These are phyloP conservation scores for Numenius phaeopus DNA, from an alignment of 2,797 vertebrate species.

Conservation along the genomic window DNA sequence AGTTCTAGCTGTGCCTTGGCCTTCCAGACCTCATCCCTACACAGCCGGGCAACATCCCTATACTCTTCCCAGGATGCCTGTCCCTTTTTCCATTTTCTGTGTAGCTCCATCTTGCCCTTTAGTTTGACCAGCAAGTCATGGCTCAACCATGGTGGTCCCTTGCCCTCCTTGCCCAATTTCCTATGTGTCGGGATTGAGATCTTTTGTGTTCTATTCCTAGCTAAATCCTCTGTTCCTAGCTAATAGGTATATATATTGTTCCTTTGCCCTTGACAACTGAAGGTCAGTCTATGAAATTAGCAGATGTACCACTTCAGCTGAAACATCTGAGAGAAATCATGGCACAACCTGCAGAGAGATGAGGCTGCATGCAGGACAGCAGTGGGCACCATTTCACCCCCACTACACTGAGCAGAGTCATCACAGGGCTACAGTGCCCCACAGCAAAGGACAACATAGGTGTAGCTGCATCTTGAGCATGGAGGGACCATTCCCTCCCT, in stretches of 20 bases:
- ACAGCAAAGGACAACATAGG: background rate
- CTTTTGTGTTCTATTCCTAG: too few species aligned
- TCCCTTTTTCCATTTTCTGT: too few species aligned
- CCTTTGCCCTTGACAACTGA: background rate
- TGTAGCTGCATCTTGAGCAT: background rate
- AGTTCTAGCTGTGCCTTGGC: too few species aligned
- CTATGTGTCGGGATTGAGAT: too few species aligned
- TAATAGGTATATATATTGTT: background rate
- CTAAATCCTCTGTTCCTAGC: background rate
- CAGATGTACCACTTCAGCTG: background rate
- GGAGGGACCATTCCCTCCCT: background rate
- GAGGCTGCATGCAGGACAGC: background rate
- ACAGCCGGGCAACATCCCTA: too few species aligned
- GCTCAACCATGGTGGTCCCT: too few species aligned
- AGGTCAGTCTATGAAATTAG: background rate
- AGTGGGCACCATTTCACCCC: background rate
- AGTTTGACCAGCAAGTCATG: too few species aligned
- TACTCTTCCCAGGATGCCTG: too few species aligned
- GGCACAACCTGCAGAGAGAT: background rate
- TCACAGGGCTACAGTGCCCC: background rate
- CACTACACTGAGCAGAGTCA: accelerated
- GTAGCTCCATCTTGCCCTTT: too few species aligned
- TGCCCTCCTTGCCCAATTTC: too few species aligned
- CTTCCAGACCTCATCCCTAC: too few species aligned
- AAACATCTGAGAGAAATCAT: background rate